These are phyloP conservation scores for Tetheella fluctuosa DNA, from an alignment of 2,888 invertebrate species.

Conservation along the genomic window DNA sequence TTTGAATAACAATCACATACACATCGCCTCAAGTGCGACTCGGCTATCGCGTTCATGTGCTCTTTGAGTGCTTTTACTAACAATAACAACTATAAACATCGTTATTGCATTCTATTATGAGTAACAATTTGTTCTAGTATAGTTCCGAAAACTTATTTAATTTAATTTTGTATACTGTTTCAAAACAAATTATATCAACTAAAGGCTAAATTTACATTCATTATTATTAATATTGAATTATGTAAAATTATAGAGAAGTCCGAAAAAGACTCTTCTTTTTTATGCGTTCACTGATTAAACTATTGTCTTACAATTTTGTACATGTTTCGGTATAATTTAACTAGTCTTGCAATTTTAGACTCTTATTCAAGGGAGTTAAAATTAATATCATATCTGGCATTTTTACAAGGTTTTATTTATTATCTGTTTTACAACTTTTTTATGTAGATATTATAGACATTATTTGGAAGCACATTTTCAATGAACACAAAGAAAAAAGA, in stretches of 20 bases:
- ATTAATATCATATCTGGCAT: slow-evolving; percentile 8
- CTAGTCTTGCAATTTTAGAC: neutral
- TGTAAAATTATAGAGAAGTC: neutral
- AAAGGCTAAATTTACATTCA: neutral
- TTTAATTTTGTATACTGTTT: neutral
- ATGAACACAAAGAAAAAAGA: neutral
- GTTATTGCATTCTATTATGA: no score
- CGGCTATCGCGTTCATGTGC: no score
- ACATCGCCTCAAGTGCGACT: no score
- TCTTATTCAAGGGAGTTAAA: slow-evolving; percentile 5
- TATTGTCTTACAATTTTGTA: neutral
- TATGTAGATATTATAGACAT: neutral
- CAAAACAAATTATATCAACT: slow-evolving; percentile 1
- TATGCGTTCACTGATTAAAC: neutral
- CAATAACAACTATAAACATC: no score
- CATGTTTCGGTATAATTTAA: neutral
- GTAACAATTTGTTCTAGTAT: no score
- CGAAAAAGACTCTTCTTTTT: neutral
- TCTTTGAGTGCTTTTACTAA: no score
- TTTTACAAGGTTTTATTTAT: neutral
- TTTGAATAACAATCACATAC: no score
- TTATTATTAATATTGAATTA: neutral
- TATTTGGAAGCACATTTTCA: slow-evolving; percentile 6
- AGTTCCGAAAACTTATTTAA: no score
- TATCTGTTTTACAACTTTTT: neutral